These are phyloP conservation scores for Sinodicranocentrus sp. DNA, from an alignment of 2,888 invertebrate genomes.

Conservation along the genomic window DNA sequence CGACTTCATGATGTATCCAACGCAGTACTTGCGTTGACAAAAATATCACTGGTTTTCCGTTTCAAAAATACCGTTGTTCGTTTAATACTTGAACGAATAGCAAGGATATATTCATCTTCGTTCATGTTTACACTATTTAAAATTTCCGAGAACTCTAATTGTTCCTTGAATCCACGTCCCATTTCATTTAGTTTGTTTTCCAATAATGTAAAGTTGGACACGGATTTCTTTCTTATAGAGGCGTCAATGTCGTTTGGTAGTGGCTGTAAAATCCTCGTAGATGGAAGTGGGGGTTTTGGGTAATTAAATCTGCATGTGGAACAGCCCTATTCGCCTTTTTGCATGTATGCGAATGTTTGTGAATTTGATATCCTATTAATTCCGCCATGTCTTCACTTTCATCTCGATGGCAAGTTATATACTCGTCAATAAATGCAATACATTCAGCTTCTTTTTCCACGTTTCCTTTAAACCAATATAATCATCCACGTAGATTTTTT, in stretches of 20 bases:
- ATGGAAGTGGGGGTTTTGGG: slow-evolving; percentile 28
- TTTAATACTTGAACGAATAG: slow-evolving; percentile 67
- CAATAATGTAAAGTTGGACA: too few relatives aligned
- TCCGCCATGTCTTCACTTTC: not conserved
- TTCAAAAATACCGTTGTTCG: slow-evolving; percentile 73
- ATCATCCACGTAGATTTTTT: too few relatives aligned
- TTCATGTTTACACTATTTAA: not conserved
- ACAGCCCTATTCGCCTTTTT: not conserved
- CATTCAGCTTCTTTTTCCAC: too few relatives aligned
- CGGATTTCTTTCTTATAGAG: too few relatives aligned
- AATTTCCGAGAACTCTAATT: too few relatives aligned
- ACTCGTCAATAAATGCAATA: slow-evolving; percentile 28
- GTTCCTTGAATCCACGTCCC: too few relatives aligned
- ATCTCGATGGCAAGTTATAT: not conserved
- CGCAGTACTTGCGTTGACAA: slow-evolving; percentile 76
- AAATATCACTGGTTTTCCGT: not conserved
- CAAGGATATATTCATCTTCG: slow-evolving; percentile 51
- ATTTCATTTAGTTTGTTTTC: too few relatives aligned
- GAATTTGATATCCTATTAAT: not conserved
- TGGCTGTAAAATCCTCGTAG: slow-evolving; percentile 14
- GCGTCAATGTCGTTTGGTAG: not conserved
- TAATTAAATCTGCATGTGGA: slow-evolving; percentile 42
- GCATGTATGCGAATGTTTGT: slow-evolving; percentile 39
- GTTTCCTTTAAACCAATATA: too few relatives aligned
- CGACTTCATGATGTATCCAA: slow-evolving; percentile 75